phyloP scores from a whole-genome alignment of 1,140 invertebrate species.

The Zaprionus camerounensis region DNA sequence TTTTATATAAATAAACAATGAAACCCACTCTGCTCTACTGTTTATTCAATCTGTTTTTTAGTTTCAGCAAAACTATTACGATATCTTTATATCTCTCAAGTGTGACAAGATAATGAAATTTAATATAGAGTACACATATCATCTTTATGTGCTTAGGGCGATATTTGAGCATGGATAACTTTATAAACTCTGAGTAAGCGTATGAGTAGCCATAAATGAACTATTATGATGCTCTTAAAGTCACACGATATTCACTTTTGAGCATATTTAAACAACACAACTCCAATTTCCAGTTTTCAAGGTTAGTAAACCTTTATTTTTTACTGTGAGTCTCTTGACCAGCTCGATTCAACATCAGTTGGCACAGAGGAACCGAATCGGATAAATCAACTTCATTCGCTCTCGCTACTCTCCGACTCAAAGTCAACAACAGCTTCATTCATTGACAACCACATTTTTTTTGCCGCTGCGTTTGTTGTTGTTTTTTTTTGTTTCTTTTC shows the following conservation, averaged over 20 bases:
- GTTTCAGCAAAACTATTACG: neutral
- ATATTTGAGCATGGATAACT: conserved; percentile 1
- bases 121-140: conserved; percentile 1
- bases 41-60: neutral
- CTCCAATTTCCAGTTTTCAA: conserved; percentile 42
- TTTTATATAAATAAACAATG: too few species aligned
- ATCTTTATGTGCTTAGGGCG: neutral
- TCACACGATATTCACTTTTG: conserved; percentile 8
- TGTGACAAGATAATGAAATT: neutral
- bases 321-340: conserved; percentile 21
- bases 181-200: neutral
- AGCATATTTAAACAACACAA: conserved; percentile 9
- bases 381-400: conserved; percentile 53
- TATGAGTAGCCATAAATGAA: neutral
- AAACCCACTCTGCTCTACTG: neutral
- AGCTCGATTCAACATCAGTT: conserved; percentile 43
- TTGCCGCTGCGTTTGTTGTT: conserved; percentile 24
- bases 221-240: neutral
- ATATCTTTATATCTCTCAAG: neutral
- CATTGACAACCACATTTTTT: conserved; percentile 66
- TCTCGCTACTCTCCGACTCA: conserved; percentile 67
- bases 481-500: conserved; percentile 3
- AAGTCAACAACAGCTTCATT: conserved; percentile 71
- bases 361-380: neutral
- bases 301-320: conserved; percentile 49